A percentile compares a stretch with the other conserved stretches of the same genome.
Conservation (phyloP, 1,140 invertebrate species). For the Hormaphis cornu region DNA sequence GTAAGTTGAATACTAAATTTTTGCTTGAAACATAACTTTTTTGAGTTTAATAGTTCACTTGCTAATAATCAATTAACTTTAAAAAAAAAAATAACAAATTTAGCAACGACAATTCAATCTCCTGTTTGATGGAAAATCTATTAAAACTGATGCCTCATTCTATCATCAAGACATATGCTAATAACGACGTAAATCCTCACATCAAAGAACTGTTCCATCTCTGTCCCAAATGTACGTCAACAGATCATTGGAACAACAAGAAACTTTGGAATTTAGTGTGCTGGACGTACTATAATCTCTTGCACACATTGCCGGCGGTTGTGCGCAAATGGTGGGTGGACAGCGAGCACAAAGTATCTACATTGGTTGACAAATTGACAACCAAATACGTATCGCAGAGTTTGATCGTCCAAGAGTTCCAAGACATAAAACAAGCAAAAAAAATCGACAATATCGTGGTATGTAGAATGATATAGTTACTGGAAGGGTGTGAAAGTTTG, state of each 20-base stretch:
- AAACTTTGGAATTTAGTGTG: slow-evolving; percentile 56
- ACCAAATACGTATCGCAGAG: slow-evolving; percentile 59
- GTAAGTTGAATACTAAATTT: slow-evolving; percentile 16
- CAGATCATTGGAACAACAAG: slow-evolving; percentile 41
- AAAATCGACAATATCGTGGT: slow-evolving; percentile 62
- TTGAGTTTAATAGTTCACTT: too few species aligned
- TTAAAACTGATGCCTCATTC: slow-evolving; percentile 32
- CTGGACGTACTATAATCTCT: slow-evolving; percentile 53
- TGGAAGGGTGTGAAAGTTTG: too few species aligned
- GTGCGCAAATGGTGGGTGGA: slow-evolving; percentile 70
- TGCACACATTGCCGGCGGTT: slow-evolving; percentile 63
- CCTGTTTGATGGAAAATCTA: slow-evolving; percentile 33
- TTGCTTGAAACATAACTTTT: background rate
- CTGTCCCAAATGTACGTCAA: background rate
- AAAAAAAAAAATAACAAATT: background rate
- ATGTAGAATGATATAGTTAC: slow-evolving; percentile 37
- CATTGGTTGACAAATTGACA: slow-evolving; percentile 67
- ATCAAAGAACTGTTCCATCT: slow-evolving; percentile 37
- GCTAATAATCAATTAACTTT: background rate
- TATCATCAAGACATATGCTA: slow-evolving; percentile 32
- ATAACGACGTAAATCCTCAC: slow-evolving; percentile 35
- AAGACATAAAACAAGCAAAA: slow-evolving; percentile 47
- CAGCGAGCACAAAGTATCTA: slow-evolving; percentile 54
- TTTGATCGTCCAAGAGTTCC: slow-evolving; percentile 61
- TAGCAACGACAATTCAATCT: slow-evolving; percentile 36